Evolutionary conservation across 1,140 invertebrate genomes (phyloP).

Genomic region (Drosophila triauraria): DNA sequence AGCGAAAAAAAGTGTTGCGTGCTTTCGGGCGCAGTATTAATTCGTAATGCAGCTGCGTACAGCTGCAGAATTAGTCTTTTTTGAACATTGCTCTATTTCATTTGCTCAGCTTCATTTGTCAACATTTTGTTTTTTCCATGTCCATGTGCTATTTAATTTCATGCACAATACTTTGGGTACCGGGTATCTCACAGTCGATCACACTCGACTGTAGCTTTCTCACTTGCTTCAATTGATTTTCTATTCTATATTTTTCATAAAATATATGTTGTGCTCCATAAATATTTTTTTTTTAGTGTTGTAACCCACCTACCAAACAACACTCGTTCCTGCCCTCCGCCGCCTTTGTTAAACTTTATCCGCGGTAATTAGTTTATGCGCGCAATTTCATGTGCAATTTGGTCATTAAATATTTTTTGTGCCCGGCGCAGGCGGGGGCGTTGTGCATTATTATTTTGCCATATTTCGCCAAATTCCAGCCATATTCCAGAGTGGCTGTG

Average conservation of each 20-base stretch:
- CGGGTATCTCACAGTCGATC: no score
- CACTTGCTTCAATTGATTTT: background rate
- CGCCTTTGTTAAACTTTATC: conserved; percentile 79
- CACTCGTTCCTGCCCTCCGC: conserved; percentile 15
- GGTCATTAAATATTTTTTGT: conserved; percentile 71
- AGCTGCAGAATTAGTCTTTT: no score
- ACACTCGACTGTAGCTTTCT: no score
- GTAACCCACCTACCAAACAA: conserved; percentile 12
- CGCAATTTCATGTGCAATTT: conserved; percentile 82
- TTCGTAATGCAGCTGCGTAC: no score
- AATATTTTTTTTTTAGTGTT: conserved; percentile 47
- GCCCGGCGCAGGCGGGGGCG: background rate
- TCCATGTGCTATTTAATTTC: no score
- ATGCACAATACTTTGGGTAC: no score
- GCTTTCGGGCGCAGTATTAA: no score
- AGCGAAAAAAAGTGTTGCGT: no score
- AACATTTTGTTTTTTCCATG: no score
- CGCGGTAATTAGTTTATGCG: conserved; percentile 81
- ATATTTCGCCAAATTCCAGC: conserved; percentile 46
- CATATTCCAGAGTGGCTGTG: conserved; percentile 12
- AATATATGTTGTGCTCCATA: no score
- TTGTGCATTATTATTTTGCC: conserved; percentile 69
- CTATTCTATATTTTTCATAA: background rate
- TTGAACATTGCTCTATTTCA: no score
- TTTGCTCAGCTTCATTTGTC: no score